These are phyloP conservation scores for Acheta domesticus DNA, from an alignment of 2,888 invertebrate species.

Conservation along the genomic window DNA sequence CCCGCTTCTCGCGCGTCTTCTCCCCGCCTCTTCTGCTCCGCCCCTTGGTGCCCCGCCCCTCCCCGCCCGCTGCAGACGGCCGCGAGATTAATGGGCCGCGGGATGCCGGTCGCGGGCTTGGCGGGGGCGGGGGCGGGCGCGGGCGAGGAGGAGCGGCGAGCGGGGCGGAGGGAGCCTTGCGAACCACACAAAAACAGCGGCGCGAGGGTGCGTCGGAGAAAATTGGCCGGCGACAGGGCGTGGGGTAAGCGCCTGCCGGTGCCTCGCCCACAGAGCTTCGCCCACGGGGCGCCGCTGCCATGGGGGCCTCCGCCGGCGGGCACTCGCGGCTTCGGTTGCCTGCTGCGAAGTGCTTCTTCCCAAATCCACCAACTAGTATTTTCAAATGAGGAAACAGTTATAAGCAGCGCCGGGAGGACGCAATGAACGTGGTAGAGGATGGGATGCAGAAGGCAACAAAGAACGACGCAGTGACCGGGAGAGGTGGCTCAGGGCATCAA, in stretches of 20 bases:
- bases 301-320: neutral
- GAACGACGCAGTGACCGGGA: too few species aligned
- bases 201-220: constrained; percentile 9
- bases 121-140: neutral
- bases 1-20: neutral
- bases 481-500: too few species aligned
- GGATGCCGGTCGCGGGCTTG: neutral
- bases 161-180: neutral
- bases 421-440: too few species aligned
- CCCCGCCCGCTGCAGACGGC: constrained; percentile 18
- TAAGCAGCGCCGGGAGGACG: too few species aligned
- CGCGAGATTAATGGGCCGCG: constrained; percentile 18
- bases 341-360: too few species aligned
- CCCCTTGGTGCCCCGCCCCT: neutral
- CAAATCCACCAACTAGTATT: neutral
- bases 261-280: neutral
- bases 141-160: neutral
- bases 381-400: too few species aligned
- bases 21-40: neutral
- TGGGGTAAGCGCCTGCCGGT: neutral
- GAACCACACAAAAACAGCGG: constrained; percentile 1
- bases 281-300: neutral
- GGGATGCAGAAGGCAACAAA: too few species aligned
- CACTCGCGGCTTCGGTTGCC: neutral
- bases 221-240: constrained; percentile 18